Evolutionary conservation across 2,797 vertebrate genomes (phyloP).

Genomic region (Melanotaenia maccullochi): DNA sequence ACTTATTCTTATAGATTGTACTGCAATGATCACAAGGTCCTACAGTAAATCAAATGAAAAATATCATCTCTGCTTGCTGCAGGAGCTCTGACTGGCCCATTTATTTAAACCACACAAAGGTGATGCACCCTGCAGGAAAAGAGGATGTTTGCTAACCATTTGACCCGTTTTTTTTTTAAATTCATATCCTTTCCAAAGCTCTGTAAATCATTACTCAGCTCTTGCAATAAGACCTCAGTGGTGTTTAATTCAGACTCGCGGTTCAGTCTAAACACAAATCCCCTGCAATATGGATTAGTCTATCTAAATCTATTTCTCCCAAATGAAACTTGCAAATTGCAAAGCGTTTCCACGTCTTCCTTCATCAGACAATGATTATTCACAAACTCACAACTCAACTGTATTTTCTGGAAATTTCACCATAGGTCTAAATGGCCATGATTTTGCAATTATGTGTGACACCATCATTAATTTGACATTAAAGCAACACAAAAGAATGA

Average conservation of each 20-base stretch:
- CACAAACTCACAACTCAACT: slow-evolving; percentile 30
- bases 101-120: slow-evolving; percentile 41
- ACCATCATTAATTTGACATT: slow-evolving; percentile 69
- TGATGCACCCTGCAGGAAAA: slow-evolving; percentile 25
- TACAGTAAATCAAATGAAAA: slow-evolving; percentile 18
- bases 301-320: slow-evolving; percentile 34
- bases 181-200: slow-evolving; percentile 21
- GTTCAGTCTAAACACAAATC: slow-evolving; percentile 45
- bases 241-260: slow-evolving; percentile 39
- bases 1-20: slow-evolving; percentile 33
- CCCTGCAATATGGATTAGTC: slow-evolving; percentile 32
- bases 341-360: slow-evolving; percentile 27
- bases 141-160: slow-evolving; percentile 17
- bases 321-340: slow-evolving; percentile 45
- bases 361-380: slow-evolving; percentile 53
- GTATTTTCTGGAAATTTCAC: slow-evolving; percentile 30
- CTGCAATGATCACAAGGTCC: slow-evolving; percentile 3
- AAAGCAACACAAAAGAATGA: slow-evolving; percentile 37
- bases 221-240: slow-evolving; percentile 28
- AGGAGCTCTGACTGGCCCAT: not conserved
- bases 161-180: slow-evolving; percentile 2
- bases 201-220: slow-evolving; percentile 43
- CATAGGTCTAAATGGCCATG: slow-evolving; percentile 43
- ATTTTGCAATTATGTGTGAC: slow-evolving; percentile 72
- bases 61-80: slow-evolving; percentile 17